phyloP scores from a whole-genome alignment of 2,888 invertebrate species.

The Hydrotaea cyrtoneurina region DNA sequence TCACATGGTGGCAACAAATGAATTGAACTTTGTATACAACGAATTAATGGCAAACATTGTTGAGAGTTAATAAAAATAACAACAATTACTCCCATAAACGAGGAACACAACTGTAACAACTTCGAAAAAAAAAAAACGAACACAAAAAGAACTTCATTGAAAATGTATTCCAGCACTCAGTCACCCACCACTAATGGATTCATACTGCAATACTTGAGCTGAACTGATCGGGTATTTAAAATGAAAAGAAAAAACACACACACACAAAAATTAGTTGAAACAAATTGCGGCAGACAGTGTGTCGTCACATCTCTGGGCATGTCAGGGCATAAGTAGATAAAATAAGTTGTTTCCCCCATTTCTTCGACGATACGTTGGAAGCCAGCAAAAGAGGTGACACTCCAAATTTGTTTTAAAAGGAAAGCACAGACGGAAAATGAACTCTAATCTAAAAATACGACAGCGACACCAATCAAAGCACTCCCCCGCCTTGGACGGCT shows the following conservation, averaged over 20 bases:
- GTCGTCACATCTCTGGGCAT: conserved; percentile 14
- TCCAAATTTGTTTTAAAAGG: conserved; percentile 39
- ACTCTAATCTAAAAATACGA: conserved; percentile 59
- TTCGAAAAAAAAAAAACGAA: neutral
- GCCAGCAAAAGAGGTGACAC: conserved; percentile 44
- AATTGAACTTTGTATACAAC: conserved; percentile 27
- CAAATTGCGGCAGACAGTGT: conserved; percentile 30
- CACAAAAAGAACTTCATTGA: neutral
- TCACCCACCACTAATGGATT: no score
- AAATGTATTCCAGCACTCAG: neutral
- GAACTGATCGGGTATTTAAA: no score
- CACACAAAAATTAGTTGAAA: conserved; percentile 26
- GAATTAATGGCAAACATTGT: conserved; percentile 25
- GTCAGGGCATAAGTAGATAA: neutral
- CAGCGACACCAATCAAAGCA: conserved; percentile 18
- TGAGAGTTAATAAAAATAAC: conserved; percentile 27
- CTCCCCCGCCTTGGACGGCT: no score
- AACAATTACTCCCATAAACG: conserved; percentile 17
- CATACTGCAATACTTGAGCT: neutral
- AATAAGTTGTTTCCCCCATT: neutral
- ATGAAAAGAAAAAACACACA: neutral
- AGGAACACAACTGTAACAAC: neutral
- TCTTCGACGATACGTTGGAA: neutral
- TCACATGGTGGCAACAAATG: neutral
- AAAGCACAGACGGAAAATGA: conserved; percentile 17